Base-by-base conservation (phyloP, 2,888 invertebrate genomes). In the Pandemis corylana region DNA sequence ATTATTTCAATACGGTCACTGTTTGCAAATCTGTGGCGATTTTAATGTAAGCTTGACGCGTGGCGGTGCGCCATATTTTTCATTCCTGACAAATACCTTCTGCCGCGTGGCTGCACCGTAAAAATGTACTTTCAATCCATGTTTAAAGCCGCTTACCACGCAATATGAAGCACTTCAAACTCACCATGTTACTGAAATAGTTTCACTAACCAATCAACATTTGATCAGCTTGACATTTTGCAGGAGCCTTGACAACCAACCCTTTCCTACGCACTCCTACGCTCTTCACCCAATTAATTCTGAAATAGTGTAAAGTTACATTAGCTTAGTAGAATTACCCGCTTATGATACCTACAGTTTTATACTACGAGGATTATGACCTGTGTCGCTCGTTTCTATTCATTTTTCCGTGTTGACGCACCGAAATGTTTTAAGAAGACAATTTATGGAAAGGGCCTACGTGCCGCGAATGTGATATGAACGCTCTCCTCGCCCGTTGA, bases 401-500 rank as follows among this genome's bases (percentile, higher is more conserved):
- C 81, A 85, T 86, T 83, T 79, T 83, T 80, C 78, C 80, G 75
- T 82, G 86, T 86, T 86, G 85, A 85, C 84, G 83, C 80, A 83
- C 82, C 82, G 81, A 84, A 86, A 83, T 87, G 84, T 86, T 88
- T 87, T 84, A 86, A 86, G 85, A 85, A 85, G 84, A 78, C 79
- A 86, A 89, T 88, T 89, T 89, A 89, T 88, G 87, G 87, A 90
- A 89, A 87, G 84, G 83, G 80, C 81, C 81, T 78, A 87, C 89
- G 88, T 87, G 89, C 85, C 83, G 77, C 75, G 88, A 90, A 89
- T 90, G 81, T 84, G 80, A 83, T 82, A 83, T 80, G 80, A 83
- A 83, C 78, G 77, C 73, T 78, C 78, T 79, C 77, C 73, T 75
- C 68, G 72, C 56, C 46, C 67, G 78, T 71, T 75, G 74, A 72